Evolutionary conservation across 2,797 vertebrate species (phyloP).

Genomic region (Schizothorax lantsangensis): DNA sequence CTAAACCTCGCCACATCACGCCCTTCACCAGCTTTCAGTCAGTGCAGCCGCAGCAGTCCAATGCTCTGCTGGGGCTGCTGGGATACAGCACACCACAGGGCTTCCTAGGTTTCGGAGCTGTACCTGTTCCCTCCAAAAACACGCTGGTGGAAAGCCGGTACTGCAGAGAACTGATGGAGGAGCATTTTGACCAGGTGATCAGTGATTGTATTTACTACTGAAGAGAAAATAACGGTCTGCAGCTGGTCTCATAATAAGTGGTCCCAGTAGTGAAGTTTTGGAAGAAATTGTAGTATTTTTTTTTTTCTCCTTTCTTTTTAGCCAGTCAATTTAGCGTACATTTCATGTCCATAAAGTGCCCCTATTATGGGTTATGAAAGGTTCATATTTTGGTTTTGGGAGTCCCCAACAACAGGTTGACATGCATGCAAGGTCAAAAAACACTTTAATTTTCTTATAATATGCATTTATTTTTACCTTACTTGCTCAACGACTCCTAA

Average conservation of each 20-base stretch:
- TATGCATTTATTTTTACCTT: no score
- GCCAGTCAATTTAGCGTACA: not conserved
- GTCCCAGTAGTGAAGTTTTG: not conserved
- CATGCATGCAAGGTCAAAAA: no score
- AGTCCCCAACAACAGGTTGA: no score
- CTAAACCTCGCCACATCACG: conserved; percentile 96
- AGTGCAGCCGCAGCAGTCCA: conserved; percentile 94
- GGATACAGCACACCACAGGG: conserved; percentile 93
- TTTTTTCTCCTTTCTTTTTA: not conserved
- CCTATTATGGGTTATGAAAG: no score
- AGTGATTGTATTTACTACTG: not conserved
- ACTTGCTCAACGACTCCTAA: no score
- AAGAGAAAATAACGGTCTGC: not conserved
- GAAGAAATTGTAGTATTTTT: not conserved
- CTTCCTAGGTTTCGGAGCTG: conserved; percentile 90
- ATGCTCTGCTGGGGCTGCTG: conserved; percentile 92
- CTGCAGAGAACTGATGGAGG: conserved; percentile 97
- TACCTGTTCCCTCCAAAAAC: conserved; percentile 88
- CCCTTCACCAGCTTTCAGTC: conserved; percentile 97
- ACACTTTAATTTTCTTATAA: no score
- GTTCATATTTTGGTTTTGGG: no score
- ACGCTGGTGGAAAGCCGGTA: conserved; percentile 95
- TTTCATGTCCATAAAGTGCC: not conserved
- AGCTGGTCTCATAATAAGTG: not conserved
- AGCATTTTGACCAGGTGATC: conserved; percentile 93